Evolutionary conservation across 2,797 vertebrate genomes (phyloP).

Genomic region (Simalia tracyae): DNA sequence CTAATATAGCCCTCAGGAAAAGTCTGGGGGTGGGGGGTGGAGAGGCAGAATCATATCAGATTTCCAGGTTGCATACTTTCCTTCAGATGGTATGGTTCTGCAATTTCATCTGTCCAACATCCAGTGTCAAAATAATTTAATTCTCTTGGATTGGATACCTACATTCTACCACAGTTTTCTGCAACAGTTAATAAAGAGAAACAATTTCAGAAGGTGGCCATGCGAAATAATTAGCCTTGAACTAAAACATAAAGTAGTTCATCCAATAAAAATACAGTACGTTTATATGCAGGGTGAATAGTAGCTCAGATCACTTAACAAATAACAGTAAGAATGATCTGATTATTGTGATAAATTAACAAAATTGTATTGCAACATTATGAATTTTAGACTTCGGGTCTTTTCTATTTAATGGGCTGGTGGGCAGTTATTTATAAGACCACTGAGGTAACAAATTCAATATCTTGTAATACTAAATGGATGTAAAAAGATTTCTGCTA

Average conservation of each 20-base stretch:
- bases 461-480: constrained; percentile 36
- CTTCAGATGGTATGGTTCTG: not conserved
- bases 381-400: constrained; percentile 10
- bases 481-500: constrained; percentile 28
- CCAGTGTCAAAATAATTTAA: not conserved
- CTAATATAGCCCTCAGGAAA: not conserved
- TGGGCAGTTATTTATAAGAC: constrained; percentile 33
- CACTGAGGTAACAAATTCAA: constrained; percentile 28
- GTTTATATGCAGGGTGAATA: not conserved
- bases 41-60: not conserved
- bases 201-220: not conserved
- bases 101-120: not conserved
- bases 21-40: not conserved
- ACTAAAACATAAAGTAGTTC: not conserved
- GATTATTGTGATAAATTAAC: constrained; percentile 13
- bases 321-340: not conserved
- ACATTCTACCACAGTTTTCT: not conserved
- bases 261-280: not conserved
- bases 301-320: constrained; percentile 8
- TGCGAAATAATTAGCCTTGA: not conserved
- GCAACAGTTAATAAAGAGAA: not conserved
- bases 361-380: constrained; percentile 1
- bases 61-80: too few relatives aligned
- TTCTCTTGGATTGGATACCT: not conserved
- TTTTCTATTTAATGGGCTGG: constrained; percentile 26